Conservation (phyloP, 2,113 vertebrate species). For the Petrocephalus zakoni region DNA sequence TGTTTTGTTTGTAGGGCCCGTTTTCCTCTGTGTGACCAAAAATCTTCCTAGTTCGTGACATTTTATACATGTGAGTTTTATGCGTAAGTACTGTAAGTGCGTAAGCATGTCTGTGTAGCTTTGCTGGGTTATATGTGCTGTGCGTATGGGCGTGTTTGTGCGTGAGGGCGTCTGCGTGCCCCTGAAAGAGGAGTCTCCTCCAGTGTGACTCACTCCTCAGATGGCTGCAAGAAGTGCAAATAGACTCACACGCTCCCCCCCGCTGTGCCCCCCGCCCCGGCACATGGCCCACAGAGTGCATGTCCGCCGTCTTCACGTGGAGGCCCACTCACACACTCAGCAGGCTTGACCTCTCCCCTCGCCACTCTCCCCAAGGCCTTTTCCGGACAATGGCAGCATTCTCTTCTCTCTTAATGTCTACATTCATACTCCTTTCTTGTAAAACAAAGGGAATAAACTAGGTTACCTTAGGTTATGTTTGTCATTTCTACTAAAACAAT, state of each 20-base stretch:
- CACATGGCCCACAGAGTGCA: background rate
- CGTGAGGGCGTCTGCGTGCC: background rate
- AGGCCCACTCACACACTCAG: slow-evolving; percentile 30
- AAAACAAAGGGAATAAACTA: background rate
- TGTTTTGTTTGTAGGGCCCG: background rate
- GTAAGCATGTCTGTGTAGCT: background rate
- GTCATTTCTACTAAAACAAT: background rate
- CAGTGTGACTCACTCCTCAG: background rate
- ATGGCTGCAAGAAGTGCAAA: background rate
- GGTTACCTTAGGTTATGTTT: background rate
- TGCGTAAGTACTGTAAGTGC: background rate
- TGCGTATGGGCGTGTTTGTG: background rate
- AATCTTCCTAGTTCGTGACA: background rate
- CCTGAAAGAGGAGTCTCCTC: background rate
- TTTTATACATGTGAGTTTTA: background rate
- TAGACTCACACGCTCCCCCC: background rate
- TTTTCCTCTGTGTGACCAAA: background rate
- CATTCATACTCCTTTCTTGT: background rate
- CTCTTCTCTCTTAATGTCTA: slow-evolving; percentile 27
- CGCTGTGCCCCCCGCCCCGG: background rate
- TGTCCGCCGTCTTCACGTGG: slow-evolving; percentile 32
- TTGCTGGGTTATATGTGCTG: background rate
- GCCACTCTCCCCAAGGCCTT: slow-evolving; percentile 2
- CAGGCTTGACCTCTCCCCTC: slow-evolving; percentile 22
- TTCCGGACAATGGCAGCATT: background rate